Base-by-base conservation (phyloP, 2,888 invertebrate genomes). In the Pollenia labialis region DNA sequence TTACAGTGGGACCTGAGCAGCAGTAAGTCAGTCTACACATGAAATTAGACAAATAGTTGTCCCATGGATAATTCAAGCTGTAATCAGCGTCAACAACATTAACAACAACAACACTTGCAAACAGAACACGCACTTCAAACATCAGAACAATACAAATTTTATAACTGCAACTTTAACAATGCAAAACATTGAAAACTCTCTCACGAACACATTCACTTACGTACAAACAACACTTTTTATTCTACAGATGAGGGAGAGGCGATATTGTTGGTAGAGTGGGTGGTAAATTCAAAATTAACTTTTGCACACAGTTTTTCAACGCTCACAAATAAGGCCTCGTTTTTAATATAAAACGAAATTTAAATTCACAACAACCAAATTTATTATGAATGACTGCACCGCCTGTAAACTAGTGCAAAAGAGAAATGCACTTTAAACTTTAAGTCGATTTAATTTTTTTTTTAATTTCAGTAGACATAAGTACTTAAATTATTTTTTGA, bases 251-350 rank as follows among this genome's bases (percentile, higher is more conserved):
- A 71, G 1, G 46, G 46, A 50, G 23, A 79, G 16, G 8, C 40
- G 18, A 23, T 42, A 50, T 14, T 68, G 64, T 71, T 72, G 54
- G 46, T 54, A 42, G 58, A 77, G 84, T 87, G 76, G 84, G 85
- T 85, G 84, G 85, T 74, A 69, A 82, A 69, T 62, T 76, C 18
- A 72, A 74, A 84, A 81, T 69, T 74, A 74, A 64, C 48, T 56
- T 62, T 75, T 60, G 12, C 52, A 79, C 71, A 66, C 54, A 40
- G 12, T 18, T 80, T 84, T 85, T 72, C 23, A 62, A 60, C 40
- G 72, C 52, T 69, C 18, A 56, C 69, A 66, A 64, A 76, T 77
- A 71, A 84, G 83, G 69, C 85, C 83, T 86, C 83, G 74, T 75
- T 81, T 81, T 44, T 44, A 68, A 69, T 64, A 54, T 68, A 64